Evolutionary conservation across 1,140 invertebrate genomes (phyloP).

Genomic region (Drosophila quadrilineata): DNA sequence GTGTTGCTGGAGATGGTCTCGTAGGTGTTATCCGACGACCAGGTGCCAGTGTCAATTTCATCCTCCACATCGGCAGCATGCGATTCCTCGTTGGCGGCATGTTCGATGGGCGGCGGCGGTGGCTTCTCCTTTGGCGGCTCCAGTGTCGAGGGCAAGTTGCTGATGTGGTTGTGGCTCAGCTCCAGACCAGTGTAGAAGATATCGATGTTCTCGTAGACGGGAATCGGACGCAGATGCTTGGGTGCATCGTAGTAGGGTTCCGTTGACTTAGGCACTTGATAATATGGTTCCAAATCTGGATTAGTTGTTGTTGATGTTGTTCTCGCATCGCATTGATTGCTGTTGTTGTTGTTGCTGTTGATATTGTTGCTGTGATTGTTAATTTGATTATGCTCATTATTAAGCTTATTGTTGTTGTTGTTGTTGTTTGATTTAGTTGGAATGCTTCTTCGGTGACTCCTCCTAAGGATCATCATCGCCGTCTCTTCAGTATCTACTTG

Average conservation of each 20-base stretch:
- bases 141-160: constrained; percentile 55
- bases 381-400: constrained; percentile 68
- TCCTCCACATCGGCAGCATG: constrained; percentile 24
- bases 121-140: constrained; percentile 93
- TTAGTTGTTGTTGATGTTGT: constrained; percentile 38
- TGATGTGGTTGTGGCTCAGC: constrained; percentile 22
- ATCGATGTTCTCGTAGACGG: constrained; percentile 84
- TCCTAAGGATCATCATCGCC: constrained; percentile 47
- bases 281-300: constrained; percentile 68
- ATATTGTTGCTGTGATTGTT: constrained; percentile 50
- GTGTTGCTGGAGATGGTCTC: constrained; percentile 69
- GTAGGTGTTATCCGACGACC: constrained; percentile 76
- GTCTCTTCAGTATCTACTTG: constrained; percentile 69
- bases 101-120: constrained; percentile 89
- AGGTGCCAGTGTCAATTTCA: constrained; percentile 61
- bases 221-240: constrained; percentile 79
- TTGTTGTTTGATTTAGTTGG: constrained; percentile 65
- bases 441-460: constrained; percentile 61
- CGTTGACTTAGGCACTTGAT: constrained; percentile 75
- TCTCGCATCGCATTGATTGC: constrained; percentile 24
- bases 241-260: constrained; percentile 80
- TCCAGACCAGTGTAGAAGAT: constrained; percentile 82
- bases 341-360: constrained; percentile 38
- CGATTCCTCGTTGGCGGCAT: constrained; percentile 42
- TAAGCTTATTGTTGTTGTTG: constrained; percentile 57